phyloP scores from a whole-genome alignment of 2,113 vertebrate genomes.

The Chloropsis hardwickii region DNA sequence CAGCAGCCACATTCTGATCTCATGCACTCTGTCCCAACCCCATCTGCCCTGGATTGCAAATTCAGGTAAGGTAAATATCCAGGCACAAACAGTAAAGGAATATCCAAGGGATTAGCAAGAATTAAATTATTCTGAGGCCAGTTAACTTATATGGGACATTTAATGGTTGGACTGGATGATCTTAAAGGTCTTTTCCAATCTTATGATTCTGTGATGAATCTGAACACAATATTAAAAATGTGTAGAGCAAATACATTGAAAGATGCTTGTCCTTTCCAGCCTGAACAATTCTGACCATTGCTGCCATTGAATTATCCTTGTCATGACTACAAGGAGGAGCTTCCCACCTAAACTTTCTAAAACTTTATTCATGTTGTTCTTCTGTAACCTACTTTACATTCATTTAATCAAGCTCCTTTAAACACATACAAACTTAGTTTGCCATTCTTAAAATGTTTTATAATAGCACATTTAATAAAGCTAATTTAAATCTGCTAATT shows the following conservation, averaged over 20 bases:
- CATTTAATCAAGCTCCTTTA: slow-evolving; percentile 70
- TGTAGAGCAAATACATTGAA: background rate
- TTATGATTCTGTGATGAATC: background rate
- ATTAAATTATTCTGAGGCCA: background rate
- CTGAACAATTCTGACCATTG: background rate
- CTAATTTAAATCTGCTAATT: slow-evolving; percentile 77
- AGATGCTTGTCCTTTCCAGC: background rate
- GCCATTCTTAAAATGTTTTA: slow-evolving; percentile 65
- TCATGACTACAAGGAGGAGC: slow-evolving; percentile 27
- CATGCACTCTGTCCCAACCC: background rate
- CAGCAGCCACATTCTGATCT: background rate
- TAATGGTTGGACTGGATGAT: background rate
- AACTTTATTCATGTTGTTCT: slow-evolving; percentile 63
- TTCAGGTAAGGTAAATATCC: background rate
- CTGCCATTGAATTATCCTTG: background rate
- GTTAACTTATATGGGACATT: background rate
- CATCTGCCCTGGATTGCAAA: background rate
- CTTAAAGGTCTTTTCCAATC: background rate
- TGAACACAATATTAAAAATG: background rate
- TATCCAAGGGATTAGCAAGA: background rate
- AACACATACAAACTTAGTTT: slow-evolving; percentile 64
- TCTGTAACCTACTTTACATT: slow-evolving; percentile 68
- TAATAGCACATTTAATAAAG: slow-evolving; percentile 78
- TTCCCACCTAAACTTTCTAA: slow-evolving; percentile 51
- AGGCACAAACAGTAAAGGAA: background rate